Evolutionary conservation across 2,797 vertebrate species (phyloP).

Genomic region (Pipistrellus pipistrellus): DNA sequence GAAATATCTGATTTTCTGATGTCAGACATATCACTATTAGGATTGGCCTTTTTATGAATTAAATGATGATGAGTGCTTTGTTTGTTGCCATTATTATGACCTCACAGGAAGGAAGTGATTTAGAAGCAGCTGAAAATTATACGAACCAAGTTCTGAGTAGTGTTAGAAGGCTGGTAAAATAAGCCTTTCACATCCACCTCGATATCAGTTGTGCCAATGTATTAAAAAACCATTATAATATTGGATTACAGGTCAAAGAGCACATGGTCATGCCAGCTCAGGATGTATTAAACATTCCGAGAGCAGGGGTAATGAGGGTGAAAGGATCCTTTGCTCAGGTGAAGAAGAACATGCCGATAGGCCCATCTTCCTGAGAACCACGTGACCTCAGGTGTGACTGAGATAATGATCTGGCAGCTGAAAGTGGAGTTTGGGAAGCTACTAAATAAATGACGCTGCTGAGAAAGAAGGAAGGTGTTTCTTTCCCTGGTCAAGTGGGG

Average conservation of each 20-base stretch:
- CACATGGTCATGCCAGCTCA: not conserved
- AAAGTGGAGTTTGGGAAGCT: slow-evolving; percentile 23
- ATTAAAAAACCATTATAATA: slow-evolving; percentile 51
- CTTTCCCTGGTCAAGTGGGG: not conserved
- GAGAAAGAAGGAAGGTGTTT: not conserved
- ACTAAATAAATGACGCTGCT: slow-evolving; percentile 24
- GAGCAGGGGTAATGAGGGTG: not conserved
- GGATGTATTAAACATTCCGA: not conserved
- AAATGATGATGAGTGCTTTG: not conserved
- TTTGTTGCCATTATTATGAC: not conserved
- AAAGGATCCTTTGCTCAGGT: slow-evolving; percentile 7
- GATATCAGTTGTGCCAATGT: not conserved
- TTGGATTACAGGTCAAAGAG: slow-evolving; percentile 39
- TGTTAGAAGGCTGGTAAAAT: not conserved
- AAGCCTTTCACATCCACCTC: not conserved
- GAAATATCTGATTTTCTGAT: slow-evolving; percentile 32
- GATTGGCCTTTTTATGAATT: not conserved
- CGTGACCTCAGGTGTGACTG: not conserved
- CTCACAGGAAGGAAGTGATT: not conserved
- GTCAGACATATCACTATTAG: not conserved
- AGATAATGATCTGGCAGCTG: not conserved
- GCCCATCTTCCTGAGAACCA: not conserved
- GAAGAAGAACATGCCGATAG: not conserved
- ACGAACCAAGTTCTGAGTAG: not conserved
- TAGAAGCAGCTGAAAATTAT: not conserved